These are phyloP conservation scores for Dasyurus viverrinus DNA, from an alignment of 2,113 vertebrate species.

Conservation along the genomic window DNA sequence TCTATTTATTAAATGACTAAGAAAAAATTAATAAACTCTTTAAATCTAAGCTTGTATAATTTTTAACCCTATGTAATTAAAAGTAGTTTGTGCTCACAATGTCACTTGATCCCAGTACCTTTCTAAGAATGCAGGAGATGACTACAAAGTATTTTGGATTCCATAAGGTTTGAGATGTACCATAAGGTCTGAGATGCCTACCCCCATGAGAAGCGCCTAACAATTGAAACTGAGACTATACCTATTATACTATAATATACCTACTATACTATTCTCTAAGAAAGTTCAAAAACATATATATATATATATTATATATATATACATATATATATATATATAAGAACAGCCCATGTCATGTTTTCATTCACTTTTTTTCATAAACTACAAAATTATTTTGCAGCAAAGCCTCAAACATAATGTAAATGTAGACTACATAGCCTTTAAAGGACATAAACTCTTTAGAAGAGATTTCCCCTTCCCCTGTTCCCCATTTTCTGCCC, in stretches of 20 bases:
- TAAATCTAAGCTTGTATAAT: no score
- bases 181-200: not conserved
- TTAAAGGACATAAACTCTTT: slow-evolving; percentile 67
- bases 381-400: fast-evolving
- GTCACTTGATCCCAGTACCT: no score
- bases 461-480: not conserved
- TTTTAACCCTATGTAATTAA: no score
- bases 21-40: no score
- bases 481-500: slow-evolving; percentile 39
- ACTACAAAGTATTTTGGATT: no score
- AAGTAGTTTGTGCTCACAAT: no score
- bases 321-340: not conserved
- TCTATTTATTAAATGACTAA: no score
- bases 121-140: no score
- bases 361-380: not conserved
- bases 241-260: not conserved
- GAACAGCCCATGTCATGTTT: slow-evolving; percentile 12
- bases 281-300: slow-evolving; percentile 1
- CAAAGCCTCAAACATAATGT: not conserved
- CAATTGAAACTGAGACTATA: not conserved
- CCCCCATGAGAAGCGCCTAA: not conserved
- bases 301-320: not conserved
- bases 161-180: no score
- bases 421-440: slow-evolving; percentile 47
- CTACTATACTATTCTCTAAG: not conserved